Conservation (phyloP, 2,113 vertebrate species). For the Sisor rabdophorus region DNA sequence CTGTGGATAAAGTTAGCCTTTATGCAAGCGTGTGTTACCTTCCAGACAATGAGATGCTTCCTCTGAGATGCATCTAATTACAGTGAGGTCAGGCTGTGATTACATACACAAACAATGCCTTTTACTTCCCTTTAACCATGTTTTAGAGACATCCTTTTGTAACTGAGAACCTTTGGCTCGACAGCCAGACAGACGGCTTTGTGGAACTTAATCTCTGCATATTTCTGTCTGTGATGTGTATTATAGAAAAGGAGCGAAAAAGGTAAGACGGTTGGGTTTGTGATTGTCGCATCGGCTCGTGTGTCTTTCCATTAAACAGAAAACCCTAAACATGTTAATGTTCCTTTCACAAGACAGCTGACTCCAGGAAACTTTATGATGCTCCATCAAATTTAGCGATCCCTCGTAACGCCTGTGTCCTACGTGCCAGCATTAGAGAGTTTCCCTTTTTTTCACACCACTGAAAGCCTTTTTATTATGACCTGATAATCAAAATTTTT, state of each 20-base stretch:
- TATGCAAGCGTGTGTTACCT: constrained; percentile 49
- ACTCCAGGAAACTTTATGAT: constrained; percentile 37
- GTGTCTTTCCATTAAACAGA: not conserved
- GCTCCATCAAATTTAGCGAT: constrained; percentile 44
- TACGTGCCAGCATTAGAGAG: not conserved
- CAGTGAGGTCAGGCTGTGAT: constrained; percentile 70
- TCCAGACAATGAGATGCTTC: constrained; percentile 62
- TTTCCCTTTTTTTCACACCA: constrained; percentile 20
- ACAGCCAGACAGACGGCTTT: constrained; percentile 16
- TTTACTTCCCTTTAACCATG: constrained; percentile 1
- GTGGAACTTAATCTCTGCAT: constrained; percentile 40
- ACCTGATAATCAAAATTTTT: not conserved
- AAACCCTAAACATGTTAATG: constrained; percentile 20
- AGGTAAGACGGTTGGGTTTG: not conserved
- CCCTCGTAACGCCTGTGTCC: constrained; percentile 21
- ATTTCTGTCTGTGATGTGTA: constrained; percentile 51
- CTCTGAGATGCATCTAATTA: constrained; percentile 69
- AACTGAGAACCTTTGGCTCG: constrained; percentile 20
- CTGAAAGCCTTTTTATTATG: constrained; percentile 20
- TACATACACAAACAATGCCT: constrained; percentile 54
- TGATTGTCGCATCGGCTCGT: not conserved
- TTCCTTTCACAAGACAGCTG: constrained; percentile 15
- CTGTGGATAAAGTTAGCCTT: not conserved
- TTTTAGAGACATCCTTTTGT: constrained; percentile 14
- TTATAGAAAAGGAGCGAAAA: not conserved